phyloP scores from a whole-genome alignment of 1,140 invertebrate species.

The Lepidurus arcticus region DNA sequence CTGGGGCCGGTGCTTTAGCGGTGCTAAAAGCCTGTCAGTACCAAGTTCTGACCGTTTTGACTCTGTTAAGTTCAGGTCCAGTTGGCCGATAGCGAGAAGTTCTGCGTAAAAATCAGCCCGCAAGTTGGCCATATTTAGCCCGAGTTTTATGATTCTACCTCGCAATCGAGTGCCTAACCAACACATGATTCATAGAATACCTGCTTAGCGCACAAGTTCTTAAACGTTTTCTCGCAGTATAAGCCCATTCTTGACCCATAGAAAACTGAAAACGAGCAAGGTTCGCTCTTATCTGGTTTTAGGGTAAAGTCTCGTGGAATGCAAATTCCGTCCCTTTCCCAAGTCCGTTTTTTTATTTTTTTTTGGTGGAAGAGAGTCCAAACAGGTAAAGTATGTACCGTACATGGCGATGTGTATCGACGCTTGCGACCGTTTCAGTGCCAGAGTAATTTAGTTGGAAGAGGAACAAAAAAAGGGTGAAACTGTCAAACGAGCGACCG shows the following conservation, averaged over 20 bases:
- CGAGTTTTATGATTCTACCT: too few species aligned
- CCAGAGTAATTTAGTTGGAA: neutral
- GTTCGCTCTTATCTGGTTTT: neutral
- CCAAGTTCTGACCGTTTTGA: neutral
- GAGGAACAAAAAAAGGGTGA: neutral
- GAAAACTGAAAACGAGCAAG: neutral
- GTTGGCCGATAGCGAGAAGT: too few species aligned
- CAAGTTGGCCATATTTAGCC: too few species aligned
- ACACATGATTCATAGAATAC: too few species aligned
- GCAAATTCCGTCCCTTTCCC: neutral
- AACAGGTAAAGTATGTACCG: neutral
- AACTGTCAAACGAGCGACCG: slow-evolving; percentile 13
- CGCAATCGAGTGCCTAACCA: too few species aligned
- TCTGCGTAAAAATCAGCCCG: too few species aligned
- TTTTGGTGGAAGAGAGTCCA: neutral
- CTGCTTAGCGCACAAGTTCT: too few species aligned
- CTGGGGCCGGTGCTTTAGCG: neutral
- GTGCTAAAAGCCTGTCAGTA: slow-evolving; percentile 18
- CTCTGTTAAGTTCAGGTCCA: neutral
- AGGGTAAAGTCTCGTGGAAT: neutral
- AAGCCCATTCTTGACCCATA: neutral
- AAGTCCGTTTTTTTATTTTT: neutral
- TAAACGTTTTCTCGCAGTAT: too few species aligned
- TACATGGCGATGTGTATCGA: neutral
- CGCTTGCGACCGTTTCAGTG: neutral